Percentiles rank a stretch among this genome's conserved stretches.
phyloP scores from a whole-genome alignment of 2,888 invertebrate species.

The Chalcosyrphus nemorum region DNA sequence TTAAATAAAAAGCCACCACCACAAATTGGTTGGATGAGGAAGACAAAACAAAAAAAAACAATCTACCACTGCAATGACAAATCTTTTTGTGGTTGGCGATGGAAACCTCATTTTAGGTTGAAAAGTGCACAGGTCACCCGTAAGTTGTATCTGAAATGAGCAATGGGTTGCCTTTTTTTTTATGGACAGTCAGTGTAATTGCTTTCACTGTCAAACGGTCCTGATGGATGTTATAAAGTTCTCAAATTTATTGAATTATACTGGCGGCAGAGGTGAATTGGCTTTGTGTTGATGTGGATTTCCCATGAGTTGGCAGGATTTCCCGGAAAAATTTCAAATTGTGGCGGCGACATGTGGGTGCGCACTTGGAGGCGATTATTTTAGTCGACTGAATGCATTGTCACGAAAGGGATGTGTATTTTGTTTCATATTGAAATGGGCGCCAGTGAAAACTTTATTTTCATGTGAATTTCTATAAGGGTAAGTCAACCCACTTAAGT shows the following conservation, averaged over 20 bases:
- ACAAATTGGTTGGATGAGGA: slow-evolving; percentile 51
- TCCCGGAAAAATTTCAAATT: slow-evolving; percentile 40
- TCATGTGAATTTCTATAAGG: no score
- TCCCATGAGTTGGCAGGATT: slow-evolving; percentile 64
- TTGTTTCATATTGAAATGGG: slow-evolving; percentile 18
- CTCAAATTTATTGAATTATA: slow-evolving; percentile 65
- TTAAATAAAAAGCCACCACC: slow-evolving; percentile 55
- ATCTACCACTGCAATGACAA: slow-evolving; percentile 66
- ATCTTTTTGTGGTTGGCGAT: slow-evolving; percentile 53
- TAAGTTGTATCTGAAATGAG: slow-evolving; percentile 35
- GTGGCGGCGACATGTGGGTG: slow-evolving; percentile 43
- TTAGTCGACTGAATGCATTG: background rate
- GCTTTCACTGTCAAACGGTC: slow-evolving; percentile 57
- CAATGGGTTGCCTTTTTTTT: slow-evolving; percentile 21
- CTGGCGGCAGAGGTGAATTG: slow-evolving; percentile 55
- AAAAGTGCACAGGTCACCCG: slow-evolving; percentile 29
- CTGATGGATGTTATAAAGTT: slow-evolving; percentile 70
- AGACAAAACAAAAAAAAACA: slow-evolving; percentile 8
- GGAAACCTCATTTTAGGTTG: slow-evolving; percentile 28
- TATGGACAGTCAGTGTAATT: slow-evolving; percentile 61
- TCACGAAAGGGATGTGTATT: background rate
- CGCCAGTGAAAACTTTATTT: background rate
- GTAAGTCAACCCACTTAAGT: no score
- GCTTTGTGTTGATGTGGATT: slow-evolving; percentile 39
- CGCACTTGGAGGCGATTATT: background rate